These are phyloP conservation scores for Nycticebus coucang DNA, from an alignment of 2,113 vertebrate genomes.

Conservation along the genomic window DNA sequence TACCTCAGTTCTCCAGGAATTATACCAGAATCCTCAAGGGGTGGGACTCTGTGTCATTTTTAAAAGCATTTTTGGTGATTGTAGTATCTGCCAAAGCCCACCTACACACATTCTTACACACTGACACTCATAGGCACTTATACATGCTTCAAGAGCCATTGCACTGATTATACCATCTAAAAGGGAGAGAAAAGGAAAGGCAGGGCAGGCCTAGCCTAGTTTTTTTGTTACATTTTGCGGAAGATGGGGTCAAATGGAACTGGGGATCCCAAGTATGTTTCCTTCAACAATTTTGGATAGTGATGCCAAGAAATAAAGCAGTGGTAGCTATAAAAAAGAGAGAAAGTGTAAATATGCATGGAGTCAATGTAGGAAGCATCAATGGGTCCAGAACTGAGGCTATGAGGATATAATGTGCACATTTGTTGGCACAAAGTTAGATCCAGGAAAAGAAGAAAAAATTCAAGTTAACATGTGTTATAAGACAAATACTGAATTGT, in stretches of 20 bases:
- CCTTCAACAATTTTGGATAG: not conserved
- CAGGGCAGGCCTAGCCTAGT: not conserved
- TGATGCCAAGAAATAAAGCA: not conserved
- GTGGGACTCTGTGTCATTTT: not conserved
- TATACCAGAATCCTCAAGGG: not conserved
- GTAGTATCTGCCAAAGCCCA: accelerated
- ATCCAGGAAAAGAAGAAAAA: not conserved
- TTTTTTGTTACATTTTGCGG: not conserved
- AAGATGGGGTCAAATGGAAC: not conserved
- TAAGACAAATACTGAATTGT: not conserved
- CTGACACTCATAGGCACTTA: not conserved
- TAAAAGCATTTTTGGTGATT: not conserved
- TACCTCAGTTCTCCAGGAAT: not conserved
- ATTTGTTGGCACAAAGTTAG: not conserved
- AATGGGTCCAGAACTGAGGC: not conserved
- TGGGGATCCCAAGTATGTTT: not conserved
- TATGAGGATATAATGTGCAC: not conserved
- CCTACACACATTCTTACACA: not conserved
- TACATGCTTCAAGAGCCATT: not conserved
- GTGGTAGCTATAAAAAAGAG: not conserved
- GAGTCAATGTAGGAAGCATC: not conserved
- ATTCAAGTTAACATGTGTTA: not conserved
- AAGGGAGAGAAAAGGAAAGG: not conserved
- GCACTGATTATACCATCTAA: not conserved
- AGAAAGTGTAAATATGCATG: not conserved